Base-by-base conservation (phyloP, 1,140 invertebrate genomes). In the Mycetomoellerius zeteki region DNA sequence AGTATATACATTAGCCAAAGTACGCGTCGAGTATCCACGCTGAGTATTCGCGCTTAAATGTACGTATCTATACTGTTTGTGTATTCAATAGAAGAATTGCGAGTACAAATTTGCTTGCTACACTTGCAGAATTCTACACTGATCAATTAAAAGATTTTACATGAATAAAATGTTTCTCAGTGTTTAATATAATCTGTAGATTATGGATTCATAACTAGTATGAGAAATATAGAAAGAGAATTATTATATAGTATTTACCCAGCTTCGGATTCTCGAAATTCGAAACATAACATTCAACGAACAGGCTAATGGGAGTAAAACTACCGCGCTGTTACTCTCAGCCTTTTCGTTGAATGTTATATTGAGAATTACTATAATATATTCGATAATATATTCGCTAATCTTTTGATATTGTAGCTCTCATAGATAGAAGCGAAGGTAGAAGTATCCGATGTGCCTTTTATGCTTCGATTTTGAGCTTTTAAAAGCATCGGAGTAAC, bases 11-110 rank as follows among this genome's bases (percentile, higher is more conserved):
- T 27, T 77, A 21, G 58, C 19, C 19, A 4, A 10, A 77, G 33
- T 37, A 62, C 56, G 56, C 56, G 75, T 54, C 71, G 71, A 73
- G 71, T 54, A 81, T 85, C 16, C 47, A 65, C 19, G 77, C 54
- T 8, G 64, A 76, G 75, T 80, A 86, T 56, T 54, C 80, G 52
- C 89, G 60, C 52, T 89, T 90, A 85, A 90, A 88, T 76, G 69
- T 76, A 85, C 80, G 86, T 75, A 86, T 82, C 73, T 86, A 77
- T 87, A 76, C 67, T 56, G 78, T 69, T 75, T 71, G 62, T 56
- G 86, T 72, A 88, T 86, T 88, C 90, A 87, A 88, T 73, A 85
- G 88, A 91, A 89, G 87, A 91, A 89, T 91, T 85, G 81, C 80
- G 85, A 69, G 24, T 91, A 90, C 87, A 91, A 89, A 91, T 91